phyloP scores from a whole-genome alignment of 2,113 vertebrate species.

The Ia io region DNA sequence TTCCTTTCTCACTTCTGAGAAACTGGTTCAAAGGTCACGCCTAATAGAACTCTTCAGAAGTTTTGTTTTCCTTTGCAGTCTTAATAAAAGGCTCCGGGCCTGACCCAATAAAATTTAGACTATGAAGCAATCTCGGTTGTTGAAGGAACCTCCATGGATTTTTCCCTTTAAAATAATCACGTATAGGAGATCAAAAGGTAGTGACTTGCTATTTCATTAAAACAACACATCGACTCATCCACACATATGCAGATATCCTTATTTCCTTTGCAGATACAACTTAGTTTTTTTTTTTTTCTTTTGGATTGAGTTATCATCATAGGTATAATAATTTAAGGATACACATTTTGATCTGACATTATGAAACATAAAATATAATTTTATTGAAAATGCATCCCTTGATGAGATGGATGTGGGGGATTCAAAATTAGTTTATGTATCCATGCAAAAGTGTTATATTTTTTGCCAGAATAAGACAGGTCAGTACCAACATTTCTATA shows the following conservation, averaged over 20 bases:
- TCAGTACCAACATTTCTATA: not conserved
- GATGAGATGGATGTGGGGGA: not conserved
- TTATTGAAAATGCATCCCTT: not conserved
- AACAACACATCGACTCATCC: not conserved
- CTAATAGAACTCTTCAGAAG: slow-evolving; percentile 58
- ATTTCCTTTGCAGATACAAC: not conserved
- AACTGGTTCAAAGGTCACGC: slow-evolving; percentile 60
- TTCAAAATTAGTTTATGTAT: not conserved
- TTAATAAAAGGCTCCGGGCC: slow-evolving; percentile 62
- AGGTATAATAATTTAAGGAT: not conserved
- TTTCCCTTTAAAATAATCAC: slow-evolving; percentile 3
- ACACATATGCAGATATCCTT: fast-evolving
- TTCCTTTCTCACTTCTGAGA: slow-evolving; percentile 41
- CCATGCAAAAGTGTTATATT: not conserved
- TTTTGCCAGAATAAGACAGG: not conserved
- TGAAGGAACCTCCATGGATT: not conserved
- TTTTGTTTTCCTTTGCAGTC: slow-evolving; percentile 41
- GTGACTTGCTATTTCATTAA: not conserved
- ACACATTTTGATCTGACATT: not conserved
- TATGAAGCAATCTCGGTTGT: slow-evolving; percentile 29
- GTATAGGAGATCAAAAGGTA: not conserved
- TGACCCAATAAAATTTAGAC: slow-evolving; percentile 34
- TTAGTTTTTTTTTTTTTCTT: not conserved
- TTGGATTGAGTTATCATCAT: not conserved
- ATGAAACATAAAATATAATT: not conserved